Conservation (phyloP, 2,113 vertebrate species). For the Aegotheles bennettii region DNA sequence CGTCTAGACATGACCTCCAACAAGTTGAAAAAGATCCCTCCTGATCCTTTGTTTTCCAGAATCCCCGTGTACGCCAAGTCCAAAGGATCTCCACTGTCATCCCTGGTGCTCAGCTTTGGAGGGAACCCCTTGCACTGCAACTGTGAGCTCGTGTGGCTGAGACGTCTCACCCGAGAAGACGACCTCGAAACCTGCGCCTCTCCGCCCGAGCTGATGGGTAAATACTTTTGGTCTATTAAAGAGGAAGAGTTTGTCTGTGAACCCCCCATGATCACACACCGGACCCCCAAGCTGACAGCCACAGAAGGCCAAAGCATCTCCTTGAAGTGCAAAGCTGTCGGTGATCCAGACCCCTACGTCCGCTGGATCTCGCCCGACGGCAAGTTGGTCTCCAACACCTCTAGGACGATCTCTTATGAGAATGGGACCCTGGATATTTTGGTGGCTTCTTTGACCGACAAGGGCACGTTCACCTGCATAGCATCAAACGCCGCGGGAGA, state of each 20-base stretch:
- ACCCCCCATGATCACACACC: constrained; percentile 89
- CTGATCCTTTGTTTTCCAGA: constrained; percentile 89
- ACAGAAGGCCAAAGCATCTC: constrained; percentile 80
- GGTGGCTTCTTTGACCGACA: constrained; percentile 72
- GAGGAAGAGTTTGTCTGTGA: constrained; percentile 96
- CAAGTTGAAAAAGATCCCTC: constrained; percentile 93
- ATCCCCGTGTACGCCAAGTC: constrained; percentile 89
- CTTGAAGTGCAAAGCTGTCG: constrained; percentile 91
- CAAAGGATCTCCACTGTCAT: constrained; percentile 80
- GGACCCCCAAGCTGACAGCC: constrained; percentile 71
- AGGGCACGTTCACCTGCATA: constrained; percentile 89
- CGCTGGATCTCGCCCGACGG: constrained; percentile 93
- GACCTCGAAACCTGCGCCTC: constrained; percentile 93
- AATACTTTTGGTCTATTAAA: constrained; percentile 93
- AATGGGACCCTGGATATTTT: constrained; percentile 92
- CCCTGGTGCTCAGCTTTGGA: constrained; percentile 88
- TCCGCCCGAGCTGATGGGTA: constrained; percentile 83
- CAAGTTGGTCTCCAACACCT: constrained; percentile 85
- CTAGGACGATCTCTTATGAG: constrained; percentile 79
- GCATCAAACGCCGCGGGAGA: constrained; percentile 93
- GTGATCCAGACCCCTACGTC: constrained; percentile 90
- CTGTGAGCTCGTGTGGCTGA: constrained; percentile 91
- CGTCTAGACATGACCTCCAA: constrained; percentile 96
- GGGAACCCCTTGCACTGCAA: constrained; percentile 95
- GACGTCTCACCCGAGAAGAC: constrained; percentile 88